A percentile compares a stretch with the other conserved stretches of the same genome.
These are phyloP conservation scores for Lasioglossum oenotherae DNA, from an alignment of 2,888 invertebrate species.

Conservation along the genomic window DNA sequence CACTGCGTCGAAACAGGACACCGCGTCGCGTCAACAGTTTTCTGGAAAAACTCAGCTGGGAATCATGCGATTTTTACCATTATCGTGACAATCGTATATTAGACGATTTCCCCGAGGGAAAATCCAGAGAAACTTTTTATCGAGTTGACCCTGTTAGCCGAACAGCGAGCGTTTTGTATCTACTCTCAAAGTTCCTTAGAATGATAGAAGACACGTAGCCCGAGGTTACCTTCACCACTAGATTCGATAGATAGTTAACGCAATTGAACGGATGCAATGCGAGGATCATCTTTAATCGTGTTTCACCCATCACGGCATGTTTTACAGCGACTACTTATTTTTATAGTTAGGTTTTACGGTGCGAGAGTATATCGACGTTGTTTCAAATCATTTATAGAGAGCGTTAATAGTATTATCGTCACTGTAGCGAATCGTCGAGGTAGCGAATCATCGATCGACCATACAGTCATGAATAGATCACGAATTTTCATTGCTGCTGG, in stretches of 20 bases:
- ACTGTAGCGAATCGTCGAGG: constrained; percentile 4
- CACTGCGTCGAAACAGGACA: constrained; percentile 8
- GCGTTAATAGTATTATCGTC: constrained; percentile 23
- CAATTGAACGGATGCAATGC: constrained; percentile 46
- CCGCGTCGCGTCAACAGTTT: not conserved
- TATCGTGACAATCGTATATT: not conserved
- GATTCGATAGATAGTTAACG: constrained; percentile 32
- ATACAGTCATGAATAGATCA: not conserved
- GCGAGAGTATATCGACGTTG: constrained; percentile 44
- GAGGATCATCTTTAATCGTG: constrained; percentile 50
- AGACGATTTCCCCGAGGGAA: not conserved
- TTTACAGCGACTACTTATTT: constrained; percentile 59
- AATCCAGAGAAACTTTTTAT: not conserved
- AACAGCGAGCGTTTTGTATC: constrained; percentile 40
- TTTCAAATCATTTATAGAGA: constrained; percentile 41
- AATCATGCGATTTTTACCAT: not conserved
- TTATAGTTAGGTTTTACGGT: constrained; percentile 51
- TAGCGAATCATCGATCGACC: constrained; percentile 10
- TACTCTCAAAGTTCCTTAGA: constrained; percentile 58
- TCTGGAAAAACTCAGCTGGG: not conserved
- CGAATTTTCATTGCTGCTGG: not conserved
- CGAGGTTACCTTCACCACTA: constrained; percentile 38
- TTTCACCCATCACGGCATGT: constrained; percentile 42
- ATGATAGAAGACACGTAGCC: constrained; percentile 34
- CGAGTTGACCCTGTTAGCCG: constrained; percentile 12